phyloP scores from a whole-genome alignment of 35 echinoderm and acorn worm genomes.

The Lytechinus pictus region DNA sequence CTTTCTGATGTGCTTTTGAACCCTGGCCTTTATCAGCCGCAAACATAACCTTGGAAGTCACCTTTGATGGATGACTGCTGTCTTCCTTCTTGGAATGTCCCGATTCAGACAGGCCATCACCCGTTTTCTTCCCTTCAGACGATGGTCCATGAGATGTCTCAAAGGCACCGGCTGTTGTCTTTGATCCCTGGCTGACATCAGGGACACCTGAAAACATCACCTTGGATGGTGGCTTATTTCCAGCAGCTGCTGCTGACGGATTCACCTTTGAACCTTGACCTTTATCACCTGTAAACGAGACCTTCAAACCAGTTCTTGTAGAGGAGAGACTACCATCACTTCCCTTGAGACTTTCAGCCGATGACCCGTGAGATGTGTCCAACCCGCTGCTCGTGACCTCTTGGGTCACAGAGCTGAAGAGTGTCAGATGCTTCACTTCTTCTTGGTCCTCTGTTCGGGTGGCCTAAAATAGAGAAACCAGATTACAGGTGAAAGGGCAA shows the following conservation, averaged over 20 bases:
- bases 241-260: neutral
- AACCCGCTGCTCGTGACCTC: neutral
- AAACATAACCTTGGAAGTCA: constrained; percentile 18
- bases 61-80: neutral
- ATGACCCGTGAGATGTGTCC: constrained; percentile 22
- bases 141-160: constrained; percentile 22
- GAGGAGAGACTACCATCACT: neutral
- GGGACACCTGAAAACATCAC: constrained; percentile 26
- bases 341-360: constrained; percentile 26
- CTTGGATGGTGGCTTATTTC: constrained; percentile 17
- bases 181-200: constrained; percentile 14
- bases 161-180: neutral
- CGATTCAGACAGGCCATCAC: neutral
- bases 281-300: constrained; percentile 1
- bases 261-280: constrained; percentile 24
- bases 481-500: neutral
- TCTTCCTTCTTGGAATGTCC: neutral
- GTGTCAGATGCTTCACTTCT: constrained; percentile 61
- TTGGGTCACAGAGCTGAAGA: constrained; percentile 39
- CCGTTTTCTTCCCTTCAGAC: neutral
- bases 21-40: neutral
- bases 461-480: neutral
- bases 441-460: constrained; percentile 52
- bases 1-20: neutral
- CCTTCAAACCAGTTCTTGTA: neutral